These are phyloP conservation scores for Etia nguti DNA, from an alignment of 2,113 vertebrate genomes.

Conservation along the genomic window DNA sequence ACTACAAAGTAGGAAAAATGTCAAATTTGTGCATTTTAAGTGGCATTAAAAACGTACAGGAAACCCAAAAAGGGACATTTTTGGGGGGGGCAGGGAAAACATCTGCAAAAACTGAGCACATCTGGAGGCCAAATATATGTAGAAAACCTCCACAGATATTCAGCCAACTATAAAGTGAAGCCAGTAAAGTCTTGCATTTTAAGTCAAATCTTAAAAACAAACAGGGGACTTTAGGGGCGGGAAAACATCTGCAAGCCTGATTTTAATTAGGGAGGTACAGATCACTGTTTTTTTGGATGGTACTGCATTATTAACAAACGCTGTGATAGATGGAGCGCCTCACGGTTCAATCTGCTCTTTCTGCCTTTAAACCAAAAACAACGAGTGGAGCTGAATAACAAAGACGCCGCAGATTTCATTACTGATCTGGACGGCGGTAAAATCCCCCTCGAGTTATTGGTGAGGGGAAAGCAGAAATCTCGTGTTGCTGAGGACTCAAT, in stretches of 20 bases:
- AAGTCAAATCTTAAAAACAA: background rate
- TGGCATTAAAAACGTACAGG: background rate
- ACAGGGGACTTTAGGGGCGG: background rate
- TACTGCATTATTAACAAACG: background rate
- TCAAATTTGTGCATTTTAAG: background rate
- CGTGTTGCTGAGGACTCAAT: constrained; percentile 33
- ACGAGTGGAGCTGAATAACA: background rate
- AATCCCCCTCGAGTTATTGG: constrained; percentile 15
- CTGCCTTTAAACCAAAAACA: background rate
- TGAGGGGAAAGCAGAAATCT: background rate
- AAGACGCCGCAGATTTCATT: constrained; percentile 36
- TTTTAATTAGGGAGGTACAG: background rate
- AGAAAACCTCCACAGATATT: background rate
- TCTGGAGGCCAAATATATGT: background rate
- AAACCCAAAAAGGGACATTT: background rate
- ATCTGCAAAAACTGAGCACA: background rate
- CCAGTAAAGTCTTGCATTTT: background rate
- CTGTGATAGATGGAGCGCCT: background rate
- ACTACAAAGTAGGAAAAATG: background rate
- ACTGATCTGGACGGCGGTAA: constrained; percentile 1
- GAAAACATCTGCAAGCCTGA: background rate
- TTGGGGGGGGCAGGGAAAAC: background rate
- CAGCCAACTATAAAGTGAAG: background rate
- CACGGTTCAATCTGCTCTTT: background rate
- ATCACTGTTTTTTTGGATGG: background rate